These are phyloP conservation scores for Phymanthus crucifer DNA, from an alignment of 92 coral and sea anemone genomes.

Conservation along the genomic window DNA sequence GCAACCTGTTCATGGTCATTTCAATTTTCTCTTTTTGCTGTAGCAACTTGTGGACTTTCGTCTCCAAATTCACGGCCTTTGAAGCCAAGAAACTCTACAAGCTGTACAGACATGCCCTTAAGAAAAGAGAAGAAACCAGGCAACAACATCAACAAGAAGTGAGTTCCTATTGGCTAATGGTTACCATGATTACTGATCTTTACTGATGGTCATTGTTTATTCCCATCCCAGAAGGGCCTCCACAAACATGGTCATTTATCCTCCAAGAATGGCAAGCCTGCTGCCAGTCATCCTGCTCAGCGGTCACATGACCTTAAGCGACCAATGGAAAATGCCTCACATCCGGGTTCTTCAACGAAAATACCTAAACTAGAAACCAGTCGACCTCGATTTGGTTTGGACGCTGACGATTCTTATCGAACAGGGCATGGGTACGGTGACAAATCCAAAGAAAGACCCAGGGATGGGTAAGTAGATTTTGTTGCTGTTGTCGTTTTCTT, in stretches of 20 bases:
- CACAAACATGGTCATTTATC: constrained; percentile 47
- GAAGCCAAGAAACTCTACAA: constrained; percentile 90
- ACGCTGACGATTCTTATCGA: constrained; percentile 43
- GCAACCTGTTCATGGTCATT: neutral
- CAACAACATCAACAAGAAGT: constrained; percentile 34
- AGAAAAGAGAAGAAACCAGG: constrained; percentile 84
- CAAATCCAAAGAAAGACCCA: constrained; percentile 59
- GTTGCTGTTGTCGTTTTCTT: neutral
- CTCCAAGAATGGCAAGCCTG: constrained; percentile 47
- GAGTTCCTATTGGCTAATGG: neutral
- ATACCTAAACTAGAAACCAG: constrained; percentile 77
- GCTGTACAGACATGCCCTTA: constrained; percentile 88
- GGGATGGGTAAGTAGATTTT: constrained; percentile 64
- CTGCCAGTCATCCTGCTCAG: constrained; percentile 55
- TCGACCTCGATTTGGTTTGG: constrained; percentile 39
- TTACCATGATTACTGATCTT: neutral
- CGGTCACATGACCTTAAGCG: constrained; percentile 79
- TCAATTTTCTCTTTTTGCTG: neutral
- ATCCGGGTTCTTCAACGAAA: constrained; percentile 70
- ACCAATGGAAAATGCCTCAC: constrained; percentile 52
- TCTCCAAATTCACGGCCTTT: constrained; percentile 92
- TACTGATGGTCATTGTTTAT: neutral
- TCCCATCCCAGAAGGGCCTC: constrained; percentile 39
- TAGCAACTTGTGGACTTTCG: constrained; percentile 96
- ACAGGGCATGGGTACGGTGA: constrained; percentile 59